Conservation (phyloP, 2,113 vertebrate species). For the Atrichornis clamosus region DNA sequence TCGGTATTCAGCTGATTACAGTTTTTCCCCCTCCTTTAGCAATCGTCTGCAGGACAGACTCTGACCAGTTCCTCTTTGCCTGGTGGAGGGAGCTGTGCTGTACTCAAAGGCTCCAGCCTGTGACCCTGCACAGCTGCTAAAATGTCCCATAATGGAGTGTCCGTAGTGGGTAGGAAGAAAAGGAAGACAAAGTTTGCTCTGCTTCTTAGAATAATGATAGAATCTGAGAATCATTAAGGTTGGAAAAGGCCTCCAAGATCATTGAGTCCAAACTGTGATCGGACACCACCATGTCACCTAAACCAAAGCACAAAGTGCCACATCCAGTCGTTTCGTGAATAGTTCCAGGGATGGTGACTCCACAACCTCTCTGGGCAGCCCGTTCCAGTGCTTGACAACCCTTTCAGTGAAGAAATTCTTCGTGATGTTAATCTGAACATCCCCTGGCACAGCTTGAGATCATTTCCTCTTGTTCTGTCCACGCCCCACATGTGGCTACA, state of each 20-base stretch:
- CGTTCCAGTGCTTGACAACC: neutral
- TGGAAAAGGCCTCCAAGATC: neutral
- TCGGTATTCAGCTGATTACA: neutral
- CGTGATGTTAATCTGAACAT: neutral
- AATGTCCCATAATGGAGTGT: fast-evolving
- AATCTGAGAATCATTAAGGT: neutral
- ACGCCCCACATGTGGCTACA: fast-evolving
- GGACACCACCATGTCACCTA: neutral
- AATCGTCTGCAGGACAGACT: neutral
- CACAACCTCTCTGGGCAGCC: neutral
- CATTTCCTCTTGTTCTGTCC: neutral
- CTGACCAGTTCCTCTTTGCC: neutral
- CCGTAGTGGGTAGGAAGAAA: neutral
- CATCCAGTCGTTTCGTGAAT: neutral
- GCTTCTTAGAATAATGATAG: neutral
- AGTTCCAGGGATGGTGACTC: neutral
- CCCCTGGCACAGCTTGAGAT: neutral
- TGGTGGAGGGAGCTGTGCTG: neutral
- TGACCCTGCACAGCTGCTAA: neutral
- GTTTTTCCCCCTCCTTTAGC: neutral
- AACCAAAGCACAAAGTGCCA: neutral
- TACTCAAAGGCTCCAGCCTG: neutral
- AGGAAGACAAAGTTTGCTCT: neutral
- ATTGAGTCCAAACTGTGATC: neutral
- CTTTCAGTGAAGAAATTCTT: neutral